Base-by-base conservation (phyloP, 2,888 invertebrate species). In the Fabriciana adippe region DNA sequence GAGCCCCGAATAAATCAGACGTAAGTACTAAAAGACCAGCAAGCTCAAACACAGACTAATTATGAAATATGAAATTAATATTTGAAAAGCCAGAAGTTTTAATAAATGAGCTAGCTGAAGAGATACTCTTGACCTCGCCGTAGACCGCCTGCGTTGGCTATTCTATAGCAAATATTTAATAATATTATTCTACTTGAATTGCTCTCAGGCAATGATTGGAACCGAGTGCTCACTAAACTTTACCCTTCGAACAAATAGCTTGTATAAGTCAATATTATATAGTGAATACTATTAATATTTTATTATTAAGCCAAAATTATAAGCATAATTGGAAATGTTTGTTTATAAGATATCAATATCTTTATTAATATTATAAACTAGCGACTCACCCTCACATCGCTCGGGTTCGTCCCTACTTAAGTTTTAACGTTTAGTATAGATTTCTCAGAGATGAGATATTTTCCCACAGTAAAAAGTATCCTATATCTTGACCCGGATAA, bases 151-250 rank as follows among this genome's bases (percentile, higher is more conserved):
- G 54, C 60, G 66, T 66, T 48, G 66, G 48, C 50, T 60, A 48
- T 66, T 60, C 50, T 55, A 66, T 54, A 61, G 55, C 55, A 66
- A 66, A 66, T 61, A 61, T 66, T 66, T 66, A 66, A 66, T 61
- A 66, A 66, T 55, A 66, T 66, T 66, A 66, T 60, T 48, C n/a
- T 18, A 50, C 55, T 54, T 15, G 48, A 66, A 61, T 48, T 41
- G 21, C 61, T 48, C 55, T 60, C 48, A 14, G 16, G 48, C 60
- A 54, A 54, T 61, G 60, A 66, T 61, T 61, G 48, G 16, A 55
- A 18, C 18, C 15, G 21, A 59, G 65, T 31, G 59, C 54, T 55
- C 18, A 6, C 3, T 21, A 21, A 60, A 61, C 48, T 66, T 61
- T 66, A 59, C 53, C 47, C 13, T 55, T 14, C 31, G 51, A 50